These are phyloP conservation scores for Lagorchestes hirsutus DNA, from an alignment of 2,797 vertebrate genomes.

Conservation along the genomic window DNA sequence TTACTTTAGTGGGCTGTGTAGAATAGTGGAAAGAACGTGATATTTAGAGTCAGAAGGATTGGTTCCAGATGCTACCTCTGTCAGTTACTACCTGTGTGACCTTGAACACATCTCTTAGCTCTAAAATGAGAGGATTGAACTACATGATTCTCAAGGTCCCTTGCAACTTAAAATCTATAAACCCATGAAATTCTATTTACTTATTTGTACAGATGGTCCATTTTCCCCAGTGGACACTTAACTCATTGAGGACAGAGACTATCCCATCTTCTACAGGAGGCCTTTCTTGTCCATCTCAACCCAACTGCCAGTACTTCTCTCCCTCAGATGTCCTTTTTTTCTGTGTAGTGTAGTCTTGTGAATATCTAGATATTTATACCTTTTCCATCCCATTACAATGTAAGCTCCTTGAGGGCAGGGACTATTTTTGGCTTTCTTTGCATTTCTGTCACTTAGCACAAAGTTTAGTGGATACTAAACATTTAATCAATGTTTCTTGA, in stretches of 20 bases:
- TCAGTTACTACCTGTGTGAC: not conserved
- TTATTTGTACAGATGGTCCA: not conserved
- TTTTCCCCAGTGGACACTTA: not conserved
- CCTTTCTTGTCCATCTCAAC: not conserved
- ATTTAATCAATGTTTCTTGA: not conserved
- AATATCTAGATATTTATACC: not conserved
- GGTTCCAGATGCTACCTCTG: not conserved
- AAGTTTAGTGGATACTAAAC: not conserved
- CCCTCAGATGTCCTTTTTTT: not conserved
- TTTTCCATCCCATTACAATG: not conserved
- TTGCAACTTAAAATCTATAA: not conserved
- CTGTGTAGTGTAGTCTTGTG: not conserved
- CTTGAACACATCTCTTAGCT: not conserved
- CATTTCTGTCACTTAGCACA: not conserved
- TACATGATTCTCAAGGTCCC: not conserved
- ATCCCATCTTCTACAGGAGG: not conserved
- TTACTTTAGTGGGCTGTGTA: not conserved
- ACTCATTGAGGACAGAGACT: not conserved
- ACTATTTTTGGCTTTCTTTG: not conserved
- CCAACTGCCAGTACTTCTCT: not conserved
- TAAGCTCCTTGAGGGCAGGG: not conserved
- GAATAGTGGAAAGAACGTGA: not conserved
- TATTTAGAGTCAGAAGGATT: not conserved
- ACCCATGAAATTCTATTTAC: not conserved
- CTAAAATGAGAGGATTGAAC: not conserved